A percentile compares a stretch with the other conserved stretches of the same genome.
Conservation (phyloP, 2,113 vertebrate genomes). For the Prinia subflava region DNA sequence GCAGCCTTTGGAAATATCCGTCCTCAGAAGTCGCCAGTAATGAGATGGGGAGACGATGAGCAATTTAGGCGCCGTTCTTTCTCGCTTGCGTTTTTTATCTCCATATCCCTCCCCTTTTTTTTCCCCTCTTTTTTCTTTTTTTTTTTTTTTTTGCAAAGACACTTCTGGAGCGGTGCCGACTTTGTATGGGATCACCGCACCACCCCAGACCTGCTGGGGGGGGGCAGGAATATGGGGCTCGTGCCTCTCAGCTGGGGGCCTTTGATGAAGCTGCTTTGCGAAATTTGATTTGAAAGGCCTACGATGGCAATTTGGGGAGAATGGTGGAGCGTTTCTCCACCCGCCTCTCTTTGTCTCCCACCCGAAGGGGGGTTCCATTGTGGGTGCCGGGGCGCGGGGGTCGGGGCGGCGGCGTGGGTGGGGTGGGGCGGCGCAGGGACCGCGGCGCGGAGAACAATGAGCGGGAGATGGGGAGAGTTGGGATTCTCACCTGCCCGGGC, state of each 20-base stretch:
- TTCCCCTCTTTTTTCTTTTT: not conserved
- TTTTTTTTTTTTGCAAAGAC: not conserved
- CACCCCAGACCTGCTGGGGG: slow-evolving; percentile 42
- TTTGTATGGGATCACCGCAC: slow-evolving; percentile 54
- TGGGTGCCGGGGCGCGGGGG: slow-evolving; percentile 44
- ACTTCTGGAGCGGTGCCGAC: slow-evolving; percentile 56
- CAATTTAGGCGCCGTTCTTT: slow-evolving; percentile 68
- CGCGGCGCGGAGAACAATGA: slow-evolving; percentile 72
- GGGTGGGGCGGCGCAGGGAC: slow-evolving; percentile 63
- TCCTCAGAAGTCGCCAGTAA: slow-evolving; percentile 82
- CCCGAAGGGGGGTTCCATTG: slow-evolving; percentile 32
- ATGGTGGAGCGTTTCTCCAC: slow-evolving; percentile 48
- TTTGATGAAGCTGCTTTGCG: slow-evolving; percentile 76
- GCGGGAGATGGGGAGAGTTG: slow-evolving; percentile 76
- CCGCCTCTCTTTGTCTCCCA: slow-evolving; percentile 67
- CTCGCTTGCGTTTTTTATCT: not conserved
- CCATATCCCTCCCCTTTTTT: not conserved
- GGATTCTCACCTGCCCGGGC: slow-evolving; percentile 89
- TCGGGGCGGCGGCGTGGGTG: not conserved
- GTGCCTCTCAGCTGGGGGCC: slow-evolving; percentile 73
- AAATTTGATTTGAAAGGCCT: slow-evolving; percentile 78
- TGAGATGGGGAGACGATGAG: slow-evolving; percentile 81
- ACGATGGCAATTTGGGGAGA: slow-evolving; percentile 65
- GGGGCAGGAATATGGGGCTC: slow-evolving; percentile 45
- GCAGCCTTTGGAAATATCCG: slow-evolving; percentile 75